Percentiles rank a stretch among this genome's conserved stretches.
Evolutionary conservation across 2,113 vertebrate genomes (phyloP).

Genomic region (Cathartes aura): DNA sequence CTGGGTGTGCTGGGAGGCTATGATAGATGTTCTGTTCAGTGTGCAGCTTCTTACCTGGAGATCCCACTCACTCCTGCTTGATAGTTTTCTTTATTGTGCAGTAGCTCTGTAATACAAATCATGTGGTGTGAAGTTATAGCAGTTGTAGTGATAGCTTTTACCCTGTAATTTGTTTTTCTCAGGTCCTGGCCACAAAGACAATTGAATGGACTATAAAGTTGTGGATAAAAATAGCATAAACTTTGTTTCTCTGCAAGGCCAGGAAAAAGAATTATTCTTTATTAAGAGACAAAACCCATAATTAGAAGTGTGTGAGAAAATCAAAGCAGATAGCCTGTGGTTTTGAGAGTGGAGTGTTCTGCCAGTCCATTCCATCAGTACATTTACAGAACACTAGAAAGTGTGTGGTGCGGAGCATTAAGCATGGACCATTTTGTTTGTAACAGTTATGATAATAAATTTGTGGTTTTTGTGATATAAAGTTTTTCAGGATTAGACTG

Average conservation of each 20-base stretch:
- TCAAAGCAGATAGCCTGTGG: not conserved
- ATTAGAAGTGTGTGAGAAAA: not conserved
- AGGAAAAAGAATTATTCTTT: not conserved
- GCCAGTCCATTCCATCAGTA: not conserved
- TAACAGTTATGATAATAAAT: not conserved
- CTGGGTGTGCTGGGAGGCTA: not conserved
- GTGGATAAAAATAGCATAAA: not conserved
- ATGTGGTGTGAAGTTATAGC: not conserved
- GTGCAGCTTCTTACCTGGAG: not conserved
- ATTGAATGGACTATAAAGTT: not conserved
- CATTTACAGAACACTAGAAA: not conserved
- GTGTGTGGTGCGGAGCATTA: not conserved
- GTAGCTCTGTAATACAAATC: not conserved
- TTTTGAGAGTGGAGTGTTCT: not conserved
- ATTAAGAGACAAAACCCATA: not conserved
- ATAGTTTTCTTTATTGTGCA: not conserved
- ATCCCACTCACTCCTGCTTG: not conserved
- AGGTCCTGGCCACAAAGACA: not conserved
- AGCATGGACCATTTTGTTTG: not conserved
- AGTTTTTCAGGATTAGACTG: not conserved
- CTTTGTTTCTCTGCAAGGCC: not conserved
- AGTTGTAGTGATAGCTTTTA: not conserved
- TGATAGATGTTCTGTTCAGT: not conserved
- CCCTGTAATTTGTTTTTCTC: not conserved
- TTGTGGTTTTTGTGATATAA: not conserved